Conservation (phyloP, 2,888 invertebrate genomes). For the Amphiduros pacificus region DNA sequence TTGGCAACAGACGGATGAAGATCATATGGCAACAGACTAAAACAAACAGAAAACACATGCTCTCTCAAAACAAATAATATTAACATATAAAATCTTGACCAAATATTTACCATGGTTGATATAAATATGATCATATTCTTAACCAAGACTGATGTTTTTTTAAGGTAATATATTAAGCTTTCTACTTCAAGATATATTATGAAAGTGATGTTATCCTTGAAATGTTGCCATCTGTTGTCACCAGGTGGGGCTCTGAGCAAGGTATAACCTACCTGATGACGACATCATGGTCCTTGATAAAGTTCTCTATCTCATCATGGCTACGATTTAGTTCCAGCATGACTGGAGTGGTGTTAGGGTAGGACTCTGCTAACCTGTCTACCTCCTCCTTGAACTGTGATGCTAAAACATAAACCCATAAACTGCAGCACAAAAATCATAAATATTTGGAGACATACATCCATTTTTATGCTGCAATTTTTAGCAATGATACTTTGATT, state of each 20-base stretch:
- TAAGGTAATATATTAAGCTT: too few relatives aligned
- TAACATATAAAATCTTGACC: too few relatives aligned
- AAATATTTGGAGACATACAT: too few relatives aligned
- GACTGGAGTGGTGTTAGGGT: slow-evolving; percentile 71
- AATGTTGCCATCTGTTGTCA: not conserved
- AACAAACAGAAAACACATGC: not conserved
- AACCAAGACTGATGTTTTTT: too few relatives aligned
- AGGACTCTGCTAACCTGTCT: slow-evolving; percentile 77
- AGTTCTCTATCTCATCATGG: slow-evolving; percentile 70
- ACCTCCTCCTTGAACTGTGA: slow-evolving; percentile 87
- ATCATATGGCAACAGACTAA: slow-evolving; percentile 85
- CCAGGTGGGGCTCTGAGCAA: not conserved
- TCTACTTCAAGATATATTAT: too few relatives aligned
- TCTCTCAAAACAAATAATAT: too few relatives aligned
- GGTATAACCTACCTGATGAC: slow-evolving; percentile 59
- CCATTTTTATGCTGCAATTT: too few relatives aligned
- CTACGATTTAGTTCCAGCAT: slow-evolving; percentile 80
- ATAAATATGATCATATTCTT: too few relatives aligned
- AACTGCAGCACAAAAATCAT: too few relatives aligned
- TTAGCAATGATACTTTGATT: too few relatives aligned
- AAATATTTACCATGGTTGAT: too few relatives aligned
- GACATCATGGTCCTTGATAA: slow-evolving; percentile 69
- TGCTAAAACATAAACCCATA: too few relatives aligned
- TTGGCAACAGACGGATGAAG: slow-evolving; percentile 84
- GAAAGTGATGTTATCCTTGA: not conserved